A percentile compares a stretch with the other conserved stretches of the same genome.
Conservation (phyloP, 2,888 invertebrate genomes). For the Cryptus armator region DNA sequence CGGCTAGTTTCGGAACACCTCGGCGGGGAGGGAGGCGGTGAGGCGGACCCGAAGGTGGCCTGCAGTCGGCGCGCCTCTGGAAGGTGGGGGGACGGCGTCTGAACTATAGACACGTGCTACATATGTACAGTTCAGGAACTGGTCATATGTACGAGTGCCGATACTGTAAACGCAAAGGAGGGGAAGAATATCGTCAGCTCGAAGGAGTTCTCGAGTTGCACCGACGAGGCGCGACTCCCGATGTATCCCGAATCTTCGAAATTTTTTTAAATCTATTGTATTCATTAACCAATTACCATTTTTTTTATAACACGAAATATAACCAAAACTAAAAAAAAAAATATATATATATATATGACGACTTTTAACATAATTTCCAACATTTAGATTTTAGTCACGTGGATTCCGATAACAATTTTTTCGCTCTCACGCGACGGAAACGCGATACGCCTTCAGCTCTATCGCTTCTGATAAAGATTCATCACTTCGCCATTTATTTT, state of each 20-base stretch:
- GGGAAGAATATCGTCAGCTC: background rate
- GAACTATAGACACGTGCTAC: slow-evolving; percentile 1
- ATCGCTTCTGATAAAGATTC: background rate
- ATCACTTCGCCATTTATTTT: background rate
- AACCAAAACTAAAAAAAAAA: no score
- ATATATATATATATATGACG: no score
- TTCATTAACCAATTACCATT: no score
- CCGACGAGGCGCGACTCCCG: no score
- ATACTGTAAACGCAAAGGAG: background rate
- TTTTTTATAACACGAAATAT: no score
- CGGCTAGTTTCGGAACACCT: slow-evolving; percentile 65
- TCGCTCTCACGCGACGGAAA: no score
- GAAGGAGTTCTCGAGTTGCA: no score
- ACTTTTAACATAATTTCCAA: no score
- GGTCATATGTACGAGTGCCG: background rate
- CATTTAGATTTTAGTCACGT: background rate
- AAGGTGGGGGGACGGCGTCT: slow-evolving; percentile 38
- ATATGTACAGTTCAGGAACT: background rate
- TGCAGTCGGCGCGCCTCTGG: slow-evolving; percentile 36
- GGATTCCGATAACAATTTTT: background rate
- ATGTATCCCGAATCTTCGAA: no score
- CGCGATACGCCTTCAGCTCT: no score
- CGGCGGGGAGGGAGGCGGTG: slow-evolving; percentile 47
- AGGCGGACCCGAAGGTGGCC: slow-evolving; percentile 54
- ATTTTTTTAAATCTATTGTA: no score